Conservation (phyloP, 2,797 vertebrate species). For the Sebastes kiyomatsui region DNA sequence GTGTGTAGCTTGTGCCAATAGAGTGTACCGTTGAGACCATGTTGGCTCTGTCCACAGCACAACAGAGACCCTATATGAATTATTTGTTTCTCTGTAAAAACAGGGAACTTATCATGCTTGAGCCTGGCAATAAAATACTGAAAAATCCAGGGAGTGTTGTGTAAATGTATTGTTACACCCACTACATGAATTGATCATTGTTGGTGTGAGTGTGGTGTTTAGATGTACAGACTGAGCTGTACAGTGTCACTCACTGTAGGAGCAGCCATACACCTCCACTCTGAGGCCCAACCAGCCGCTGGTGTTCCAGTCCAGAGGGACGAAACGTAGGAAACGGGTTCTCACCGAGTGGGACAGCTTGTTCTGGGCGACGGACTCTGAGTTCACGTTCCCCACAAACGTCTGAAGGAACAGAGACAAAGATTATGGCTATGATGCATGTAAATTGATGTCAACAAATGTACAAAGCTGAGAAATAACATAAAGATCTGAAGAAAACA, state of each 20-base stretch:
- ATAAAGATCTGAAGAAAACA: too few species aligned
- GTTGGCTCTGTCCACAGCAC: too few species aligned
- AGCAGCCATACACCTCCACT: conserved; percentile 92
- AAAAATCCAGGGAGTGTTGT: too few species aligned
- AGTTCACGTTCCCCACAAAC: conserved; percentile 90
- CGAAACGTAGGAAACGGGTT: conserved; percentile 90
- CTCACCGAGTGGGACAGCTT: conserved; percentile 90
- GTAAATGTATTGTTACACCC: too few species aligned
- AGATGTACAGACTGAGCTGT: background rate
- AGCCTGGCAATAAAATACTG: too few species aligned
- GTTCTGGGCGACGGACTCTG: conserved; percentile 90
- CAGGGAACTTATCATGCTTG: too few species aligned
- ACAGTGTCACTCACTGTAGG: conserved; percentile 88
- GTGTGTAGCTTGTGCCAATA: too few species aligned
- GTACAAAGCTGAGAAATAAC: background rate
- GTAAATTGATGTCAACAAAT: background rate
- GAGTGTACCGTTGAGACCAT: too few species aligned
- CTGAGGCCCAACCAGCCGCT: conserved; percentile 89
- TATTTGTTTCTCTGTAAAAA: too few species aligned
- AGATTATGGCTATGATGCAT: background rate
- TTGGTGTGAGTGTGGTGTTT: too few species aligned
- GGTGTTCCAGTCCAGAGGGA: conserved; percentile 90
- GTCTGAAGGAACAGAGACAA: conserved; percentile 76
- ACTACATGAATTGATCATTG: too few species aligned
- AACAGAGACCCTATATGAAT: too few species aligned